Conservation (phyloP, 2,113 vertebrate genomes). For the Herpetotheres cachinnans region DNA sequence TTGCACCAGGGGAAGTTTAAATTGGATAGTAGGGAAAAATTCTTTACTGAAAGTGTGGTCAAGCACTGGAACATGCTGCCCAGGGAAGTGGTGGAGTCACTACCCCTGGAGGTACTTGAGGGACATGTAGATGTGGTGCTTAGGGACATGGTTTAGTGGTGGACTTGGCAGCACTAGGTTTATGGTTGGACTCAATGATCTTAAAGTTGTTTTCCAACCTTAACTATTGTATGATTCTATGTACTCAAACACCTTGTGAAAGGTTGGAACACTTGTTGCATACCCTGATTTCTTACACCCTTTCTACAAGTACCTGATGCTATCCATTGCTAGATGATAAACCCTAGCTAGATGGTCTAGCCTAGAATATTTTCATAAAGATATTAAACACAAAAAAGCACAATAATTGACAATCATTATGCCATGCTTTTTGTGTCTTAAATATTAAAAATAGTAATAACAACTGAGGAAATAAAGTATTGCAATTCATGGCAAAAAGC, state of each 20-base stretch:
- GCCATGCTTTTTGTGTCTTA: not conserved
- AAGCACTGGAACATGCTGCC: not conserved
- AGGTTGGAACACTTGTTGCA: not conserved
- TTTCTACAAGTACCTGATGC: not conserved
- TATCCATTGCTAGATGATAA: not conserved
- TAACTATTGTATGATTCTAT: not conserved
- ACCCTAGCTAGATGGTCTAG: not conserved
- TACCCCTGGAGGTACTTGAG: too few species aligned
- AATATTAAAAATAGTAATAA: not conserved
- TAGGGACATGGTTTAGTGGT: too few species aligned
- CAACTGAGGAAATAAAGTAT: not conserved
- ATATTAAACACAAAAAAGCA: not conserved
- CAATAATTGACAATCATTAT: not conserved
- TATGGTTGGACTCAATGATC: too few species aligned
- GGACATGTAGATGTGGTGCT: too few species aligned
- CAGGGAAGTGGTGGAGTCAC: too few species aligned
- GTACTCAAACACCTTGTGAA: not conserved
- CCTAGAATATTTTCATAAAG: not conserved
- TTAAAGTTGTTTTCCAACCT: not conserved
- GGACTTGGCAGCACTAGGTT: too few species aligned
- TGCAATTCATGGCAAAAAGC: not conserved
- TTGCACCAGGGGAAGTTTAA: not conserved
- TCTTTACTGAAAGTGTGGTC: rapidly evolving
- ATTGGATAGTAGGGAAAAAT: not conserved
- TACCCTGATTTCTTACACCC: not conserved